Evolutionary conservation across 2,113 vertebrate species (phyloP).

Genomic region (Tragelaphus buxtoni): DNA sequence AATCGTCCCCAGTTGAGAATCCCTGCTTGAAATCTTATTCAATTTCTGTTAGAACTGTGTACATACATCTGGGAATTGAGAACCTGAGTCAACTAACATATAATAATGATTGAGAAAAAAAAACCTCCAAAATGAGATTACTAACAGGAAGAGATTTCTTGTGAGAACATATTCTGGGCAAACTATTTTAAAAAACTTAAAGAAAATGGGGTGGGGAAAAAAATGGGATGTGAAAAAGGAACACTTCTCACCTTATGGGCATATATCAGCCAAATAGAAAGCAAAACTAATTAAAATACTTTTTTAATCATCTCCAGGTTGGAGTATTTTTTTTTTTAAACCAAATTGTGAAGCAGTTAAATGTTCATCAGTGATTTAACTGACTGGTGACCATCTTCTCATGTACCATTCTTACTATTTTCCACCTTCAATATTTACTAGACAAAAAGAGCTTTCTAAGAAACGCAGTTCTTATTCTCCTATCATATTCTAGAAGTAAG

Average conservation of each 20-base stretch:
- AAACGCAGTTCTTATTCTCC: neutral
- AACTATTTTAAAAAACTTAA: neutral
- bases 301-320: neutral
- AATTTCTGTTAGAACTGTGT: neutral
- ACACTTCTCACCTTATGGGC: neutral
- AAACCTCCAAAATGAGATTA: neutral
- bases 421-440: neutral
- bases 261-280: neutral
- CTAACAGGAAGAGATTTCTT: neutral
- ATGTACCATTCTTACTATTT: neutral
- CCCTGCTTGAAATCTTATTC: neutral
- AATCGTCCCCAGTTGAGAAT: neutral
- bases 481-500: neutral
- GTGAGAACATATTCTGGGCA: constrained; percentile 21
- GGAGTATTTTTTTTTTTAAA: neutral
- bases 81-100: neutral
- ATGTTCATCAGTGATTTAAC: neutral
- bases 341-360: neutral
- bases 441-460: neutral
- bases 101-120: neutral
- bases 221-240: neutral
- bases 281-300: neutral
- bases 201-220: neutral
- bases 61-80: neutral
- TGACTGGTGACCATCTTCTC: neutral